These are phyloP conservation scores for Microplitis manilae DNA, from an alignment of 2,888 invertebrate genomes.

Conservation along the genomic window DNA sequence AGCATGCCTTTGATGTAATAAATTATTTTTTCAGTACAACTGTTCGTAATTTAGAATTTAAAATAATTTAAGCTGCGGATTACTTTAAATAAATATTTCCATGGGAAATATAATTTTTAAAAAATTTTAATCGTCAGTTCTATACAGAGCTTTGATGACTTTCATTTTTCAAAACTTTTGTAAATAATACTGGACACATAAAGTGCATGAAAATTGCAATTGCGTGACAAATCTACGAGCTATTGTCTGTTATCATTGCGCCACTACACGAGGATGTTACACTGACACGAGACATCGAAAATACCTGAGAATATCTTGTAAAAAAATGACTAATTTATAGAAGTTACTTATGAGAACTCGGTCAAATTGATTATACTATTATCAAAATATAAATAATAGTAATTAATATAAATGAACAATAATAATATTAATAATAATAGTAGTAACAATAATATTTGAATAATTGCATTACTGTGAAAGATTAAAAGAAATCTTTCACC, in stretches of 20 bases:
- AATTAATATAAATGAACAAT: neutral
- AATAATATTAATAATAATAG: neutral
- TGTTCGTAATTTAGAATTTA: neutral
- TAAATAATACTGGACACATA: neutral
- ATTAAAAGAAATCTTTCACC: neutral
- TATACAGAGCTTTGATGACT: neutral
- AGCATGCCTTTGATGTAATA: conserved; percentile 57
- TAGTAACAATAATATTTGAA: neutral
- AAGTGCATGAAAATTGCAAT: neutral
- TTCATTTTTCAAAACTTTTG: conserved; percentile 14
- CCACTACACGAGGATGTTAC: neutral
- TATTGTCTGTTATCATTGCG: neutral
- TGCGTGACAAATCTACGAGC: neutral
- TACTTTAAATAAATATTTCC: too few species aligned
- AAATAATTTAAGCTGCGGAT: neutral
- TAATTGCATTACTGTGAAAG: neutral
- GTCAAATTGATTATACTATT: neutral
- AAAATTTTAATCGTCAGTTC: neutral
- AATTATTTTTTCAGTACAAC: conserved; percentile 64
- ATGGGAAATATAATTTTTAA: neutral
- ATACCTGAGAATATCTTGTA: neutral
- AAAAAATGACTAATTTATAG: neutral
- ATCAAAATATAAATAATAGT: neutral
- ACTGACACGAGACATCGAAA: neutral
- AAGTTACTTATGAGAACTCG: neutral